These are phyloP conservation scores for Agriopis leucophaearia DNA, from an alignment of 2,888 invertebrate species.

Conservation along the genomic window DNA sequence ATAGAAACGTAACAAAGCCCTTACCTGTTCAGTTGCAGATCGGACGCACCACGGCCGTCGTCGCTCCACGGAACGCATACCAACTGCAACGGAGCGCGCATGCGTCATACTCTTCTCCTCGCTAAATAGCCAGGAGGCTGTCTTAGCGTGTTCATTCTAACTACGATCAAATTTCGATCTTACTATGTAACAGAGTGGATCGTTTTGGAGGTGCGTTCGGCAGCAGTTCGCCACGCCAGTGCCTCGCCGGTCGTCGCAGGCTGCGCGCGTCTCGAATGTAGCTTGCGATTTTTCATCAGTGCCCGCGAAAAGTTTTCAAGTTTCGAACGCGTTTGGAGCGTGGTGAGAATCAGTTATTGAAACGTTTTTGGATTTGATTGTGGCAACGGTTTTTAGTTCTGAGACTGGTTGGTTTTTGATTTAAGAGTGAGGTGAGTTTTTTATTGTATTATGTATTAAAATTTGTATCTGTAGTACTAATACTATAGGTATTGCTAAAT, in stretches of 20 bases:
- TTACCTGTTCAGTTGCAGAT: conserved; percentile 4
- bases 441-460: background rate
- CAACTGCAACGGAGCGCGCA: conserved; percentile 75
- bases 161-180: conserved; percentile 85
- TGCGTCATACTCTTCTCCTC: conserved; percentile 66
- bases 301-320: conserved; percentile 71
- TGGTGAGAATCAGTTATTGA: conserved; percentile 19
- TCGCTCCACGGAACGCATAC: conserved; percentile 24
- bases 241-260: conserved; percentile 63
- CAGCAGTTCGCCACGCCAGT: conserved; percentile 62
- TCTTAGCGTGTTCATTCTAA: conserved; percentile 75
- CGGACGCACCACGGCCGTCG: background rate
- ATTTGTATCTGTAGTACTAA: background rate
- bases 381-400: conserved; percentile 46
- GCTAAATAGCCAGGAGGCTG: conserved; percentile 74
- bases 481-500: too few species aligned
- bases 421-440: conserved; percentile 51
- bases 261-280: conserved; percentile 56
- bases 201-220: conserved; percentile 64
- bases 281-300: conserved; percentile 38
- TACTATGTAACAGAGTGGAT: conserved; percentile 79
- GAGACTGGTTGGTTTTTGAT: conserved; percentile 38
- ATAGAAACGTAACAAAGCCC: background rate
- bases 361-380: conserved; percentile 45
- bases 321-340: conserved; percentile 56